phyloP scores from a whole-genome alignment of 2,888 invertebrate species.

The Sclerodermus sp. region DNA sequence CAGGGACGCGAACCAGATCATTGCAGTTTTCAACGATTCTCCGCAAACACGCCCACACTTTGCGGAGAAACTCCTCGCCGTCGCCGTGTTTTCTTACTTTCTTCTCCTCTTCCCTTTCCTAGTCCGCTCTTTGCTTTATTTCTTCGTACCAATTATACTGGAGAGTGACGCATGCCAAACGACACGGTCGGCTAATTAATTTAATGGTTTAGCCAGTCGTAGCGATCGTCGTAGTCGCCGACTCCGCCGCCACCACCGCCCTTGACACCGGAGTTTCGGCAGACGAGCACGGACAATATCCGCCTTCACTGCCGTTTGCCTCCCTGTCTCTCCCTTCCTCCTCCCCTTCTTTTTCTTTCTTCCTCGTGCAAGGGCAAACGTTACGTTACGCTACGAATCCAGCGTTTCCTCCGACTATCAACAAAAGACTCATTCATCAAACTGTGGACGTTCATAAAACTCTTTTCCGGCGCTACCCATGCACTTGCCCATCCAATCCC shows the following conservation, averaged over 20 bases:
- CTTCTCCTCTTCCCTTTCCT: conserved; percentile 1
- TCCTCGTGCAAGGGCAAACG: conserved; percentile 15
- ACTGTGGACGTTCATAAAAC: conserved; percentile 1
- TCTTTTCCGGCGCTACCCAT: conserved; percentile 7
- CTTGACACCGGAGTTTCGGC: conserved; percentile 49
- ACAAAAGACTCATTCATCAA: conserved; percentile 10
- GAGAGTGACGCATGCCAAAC: background rate
- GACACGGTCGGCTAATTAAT: conserved; percentile 34
- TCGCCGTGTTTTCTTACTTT: conserved; percentile 3
- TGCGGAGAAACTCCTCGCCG: no score
- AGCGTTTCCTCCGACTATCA: conserved; percentile 5
- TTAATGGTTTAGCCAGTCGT: conserved; percentile 24
- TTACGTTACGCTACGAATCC: conserved; percentile 27
- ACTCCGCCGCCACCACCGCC: no score
- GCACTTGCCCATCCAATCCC: no score
- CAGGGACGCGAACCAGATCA: conserved; percentile 12
- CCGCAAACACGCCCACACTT: no score
- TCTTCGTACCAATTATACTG: no score
- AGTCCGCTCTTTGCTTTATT: conserved; percentile 6
- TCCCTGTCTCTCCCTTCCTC: no score
- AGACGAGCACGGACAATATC: conserved; percentile 46
- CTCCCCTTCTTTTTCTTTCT: conserved; percentile 27
- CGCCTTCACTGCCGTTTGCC: conserved; percentile 34
- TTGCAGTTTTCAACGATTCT: no score
- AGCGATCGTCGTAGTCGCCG: conserved; percentile 13